Evolutionary conservation across 2,113 vertebrate species (phyloP).

Genomic region (Picathartes gymnocephalus): DNA sequence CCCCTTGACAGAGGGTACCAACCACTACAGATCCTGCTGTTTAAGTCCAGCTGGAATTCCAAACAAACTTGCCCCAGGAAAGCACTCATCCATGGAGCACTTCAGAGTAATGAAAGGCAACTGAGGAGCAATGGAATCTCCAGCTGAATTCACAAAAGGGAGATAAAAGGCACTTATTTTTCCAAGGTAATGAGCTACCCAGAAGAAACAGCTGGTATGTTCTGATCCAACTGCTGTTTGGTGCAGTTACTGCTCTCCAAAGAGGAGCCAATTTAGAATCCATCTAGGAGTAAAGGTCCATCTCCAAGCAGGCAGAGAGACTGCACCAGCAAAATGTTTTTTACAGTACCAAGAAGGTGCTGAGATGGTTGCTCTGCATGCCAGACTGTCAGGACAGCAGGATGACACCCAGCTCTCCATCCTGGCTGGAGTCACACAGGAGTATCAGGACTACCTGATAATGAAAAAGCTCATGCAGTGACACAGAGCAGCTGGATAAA

Average conservation of each 20-base stretch:
- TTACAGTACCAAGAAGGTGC: too few relatives aligned
- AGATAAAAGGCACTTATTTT: not conserved
- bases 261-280: not conserved
- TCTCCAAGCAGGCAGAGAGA: not conserved
- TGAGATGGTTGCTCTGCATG: not conserved
- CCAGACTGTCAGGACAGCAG: not conserved
- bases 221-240: not conserved
- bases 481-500: not conserved
- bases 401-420: not conserved
- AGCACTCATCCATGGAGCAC: not conserved
- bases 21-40: not conserved
- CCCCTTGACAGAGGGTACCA: not conserved
- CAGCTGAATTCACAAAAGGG: not conserved
- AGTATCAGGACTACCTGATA: not conserved
- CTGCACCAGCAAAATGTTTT: not conserved
- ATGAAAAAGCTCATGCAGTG: fast-evolving
- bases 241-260: not conserved
- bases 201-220: not conserved
- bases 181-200: not conserved
- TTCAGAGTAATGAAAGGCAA: not conserved
- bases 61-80: not conserved
- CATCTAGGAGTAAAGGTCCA: not conserved
- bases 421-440: not conserved
- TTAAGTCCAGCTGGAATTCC: not conserved
- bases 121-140: not conserved